Percentiles rank a stretch among this genome's conserved stretches.
Conservation (phyloP, 2,113 vertebrate species). For the Antigone vipio region DNA sequence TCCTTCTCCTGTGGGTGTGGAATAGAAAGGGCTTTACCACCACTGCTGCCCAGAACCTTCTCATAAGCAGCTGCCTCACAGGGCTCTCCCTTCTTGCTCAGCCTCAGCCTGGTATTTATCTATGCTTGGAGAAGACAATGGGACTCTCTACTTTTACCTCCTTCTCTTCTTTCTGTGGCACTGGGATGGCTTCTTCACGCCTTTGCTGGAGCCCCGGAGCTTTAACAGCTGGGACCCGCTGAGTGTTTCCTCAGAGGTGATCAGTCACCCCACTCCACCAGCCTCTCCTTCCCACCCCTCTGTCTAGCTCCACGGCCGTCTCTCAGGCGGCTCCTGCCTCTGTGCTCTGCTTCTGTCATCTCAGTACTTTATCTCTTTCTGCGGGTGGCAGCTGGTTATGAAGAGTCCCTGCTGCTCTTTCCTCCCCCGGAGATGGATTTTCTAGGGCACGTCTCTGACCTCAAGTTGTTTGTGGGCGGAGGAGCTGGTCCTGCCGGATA, state of each 20-base stretch:
- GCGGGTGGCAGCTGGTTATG: background rate
- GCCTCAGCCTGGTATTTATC: background rate
- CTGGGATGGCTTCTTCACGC: background rate
- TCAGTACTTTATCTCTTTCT: background rate
- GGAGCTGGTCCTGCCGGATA: background rate
- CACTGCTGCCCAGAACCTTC: background rate
- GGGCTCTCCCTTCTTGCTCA: background rate
- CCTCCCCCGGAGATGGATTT: background rate
- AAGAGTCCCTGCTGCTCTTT: background rate
- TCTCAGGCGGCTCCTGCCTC: background rate
- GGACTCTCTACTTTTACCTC: background rate
- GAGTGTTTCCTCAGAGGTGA: background rate
- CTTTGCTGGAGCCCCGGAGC: background rate
- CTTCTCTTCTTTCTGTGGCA: background rate
- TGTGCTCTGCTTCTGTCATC: background rate
- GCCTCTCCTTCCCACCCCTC: background rate
- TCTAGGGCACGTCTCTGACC: background rate
- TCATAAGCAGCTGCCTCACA: background rate
- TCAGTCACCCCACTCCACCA: background rate
- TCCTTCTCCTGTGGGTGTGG: background rate
- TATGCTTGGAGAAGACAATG: background rate
- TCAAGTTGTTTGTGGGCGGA: background rate
- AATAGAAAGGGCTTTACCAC: background rate
- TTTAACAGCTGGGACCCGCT: accelerated
- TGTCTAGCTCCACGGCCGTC: background rate